Evolutionary conservation across 2,888 invertebrate species (phyloP), one percentile per base, ranked within the genome.

Genomic region (Auanema freiburgensis): DNA sequence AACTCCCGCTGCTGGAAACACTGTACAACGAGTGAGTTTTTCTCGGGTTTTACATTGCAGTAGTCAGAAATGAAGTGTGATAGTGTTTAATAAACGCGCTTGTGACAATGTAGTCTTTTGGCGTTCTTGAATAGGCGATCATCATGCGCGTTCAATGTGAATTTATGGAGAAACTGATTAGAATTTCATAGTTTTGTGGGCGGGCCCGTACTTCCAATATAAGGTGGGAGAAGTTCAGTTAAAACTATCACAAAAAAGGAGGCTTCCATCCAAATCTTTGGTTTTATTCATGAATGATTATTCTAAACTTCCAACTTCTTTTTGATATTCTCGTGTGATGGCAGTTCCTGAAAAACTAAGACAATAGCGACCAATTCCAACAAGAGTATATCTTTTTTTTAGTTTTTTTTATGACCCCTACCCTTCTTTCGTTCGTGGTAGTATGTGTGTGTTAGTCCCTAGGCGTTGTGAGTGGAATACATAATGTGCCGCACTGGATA

Each of bases 1-100:
- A 2, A 76, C 82, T 8, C 80, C 80, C 18, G 78, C 79, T 54
- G 71, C 69, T 21, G 70, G 67, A 44, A 81, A 83, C 60, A 78
- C 72, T n/a, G 74, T 82, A 55, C 72, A 77, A 33, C 68, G 72
- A 71, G 78, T 80, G 42, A 54, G 61, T 49, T 21, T 18, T 18
- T 52, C 8, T 33, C 8, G 33, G 33, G 3, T 33, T 33, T 33
- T 14, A 51, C 14, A 24, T 5, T 10, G 14, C 18, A 18, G 10
- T 18, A 10, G 18, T 16, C 8, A 12, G 11, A 12, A 46, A 46
- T 46, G 46, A 46, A 5, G 46, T 46, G 46, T 18, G 16, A 16
- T 46, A 16, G 21, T 46, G 46, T 18, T 46, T 21, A 18, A 52
- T 33, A 14, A 11, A 52, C 33, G 21, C 41, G 40, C 18, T 16